Base-by-base conservation (phyloP, 1,140 invertebrate genomes). In the Drosophila nigromelanica region DNA sequence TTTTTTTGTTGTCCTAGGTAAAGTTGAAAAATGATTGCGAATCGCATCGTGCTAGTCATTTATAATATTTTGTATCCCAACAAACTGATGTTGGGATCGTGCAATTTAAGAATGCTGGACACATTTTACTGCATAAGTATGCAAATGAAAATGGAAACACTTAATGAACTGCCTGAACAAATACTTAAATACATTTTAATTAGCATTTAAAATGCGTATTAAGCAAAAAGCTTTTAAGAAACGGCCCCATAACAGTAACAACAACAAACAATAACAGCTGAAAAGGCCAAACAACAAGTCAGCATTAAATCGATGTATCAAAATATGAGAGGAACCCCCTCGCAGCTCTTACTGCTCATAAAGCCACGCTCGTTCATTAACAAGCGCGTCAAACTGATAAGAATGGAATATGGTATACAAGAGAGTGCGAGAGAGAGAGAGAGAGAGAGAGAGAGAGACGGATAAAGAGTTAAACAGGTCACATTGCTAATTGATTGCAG, bases 401-500 rank as follows among this genome's bases (percentile, higher is more conserved):
- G 70, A 11, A 33, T 37, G 37, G 11, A 35, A 7, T 4, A 21
- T 5, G 37, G 21, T 47, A 30, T 39, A 37, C 18, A 24, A 24
- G 35, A 21, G 47, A n/a, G 54, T 43, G 18, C 12, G 14, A 8
- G 54, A 51, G 55, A 7, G 43, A 21, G 40, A 15, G 27, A n/a
- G n/a, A n/a, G n/a, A 48, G 54, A 24, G 21, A n/a, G n/a, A n/a
- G n/a, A n/a, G n/a, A n/a, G n/a, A n/a, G n/a, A n/a, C n/a, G 2
- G 1, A 15, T n/a, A 15, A 35, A 70, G 43, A 14, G 71, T 43
- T 81, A 86, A 86, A 87, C 81, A 87, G 81, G 82, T 86, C 82
- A 82, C 83, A 82, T 87, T 87, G 76, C 82, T 86, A 86, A 86
- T 86, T 86, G 82, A 86, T 86, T 86, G 82, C 82, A 87, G 78